Conservation (phyloP, 2,888 invertebrate species). For the Pristionchus mayeri region DNA sequence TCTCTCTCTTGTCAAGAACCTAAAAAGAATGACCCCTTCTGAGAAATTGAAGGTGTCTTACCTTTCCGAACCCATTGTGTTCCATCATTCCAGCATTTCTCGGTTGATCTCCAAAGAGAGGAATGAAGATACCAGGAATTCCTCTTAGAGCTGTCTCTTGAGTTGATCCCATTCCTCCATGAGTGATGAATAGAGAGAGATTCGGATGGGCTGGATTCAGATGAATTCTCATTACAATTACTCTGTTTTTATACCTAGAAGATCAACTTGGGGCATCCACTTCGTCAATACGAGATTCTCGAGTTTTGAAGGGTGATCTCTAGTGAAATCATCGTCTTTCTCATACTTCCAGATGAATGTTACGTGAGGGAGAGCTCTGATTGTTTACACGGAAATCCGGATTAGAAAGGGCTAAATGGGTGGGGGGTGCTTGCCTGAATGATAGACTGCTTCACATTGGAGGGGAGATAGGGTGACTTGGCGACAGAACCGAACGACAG, state of each 20-base stretch:
- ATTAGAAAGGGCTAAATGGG: too few species aligned
- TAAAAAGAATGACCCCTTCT: too few species aligned
- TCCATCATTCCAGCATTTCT: constrained; percentile 45
- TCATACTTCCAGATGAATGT: constrained; percentile 47
- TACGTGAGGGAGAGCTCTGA: constrained; percentile 2
- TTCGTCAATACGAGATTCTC: constrained; percentile 6
- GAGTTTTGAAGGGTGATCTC: constrained; percentile 26
- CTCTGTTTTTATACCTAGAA: neutral
- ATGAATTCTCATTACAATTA: neutral
- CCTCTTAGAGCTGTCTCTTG: constrained; percentile 14
- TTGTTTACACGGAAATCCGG: too few species aligned
- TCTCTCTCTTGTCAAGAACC: constrained; percentile 9
- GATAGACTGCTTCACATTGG: neutral
- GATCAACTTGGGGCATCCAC: constrained; percentile 43
- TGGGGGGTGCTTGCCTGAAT: too few species aligned
- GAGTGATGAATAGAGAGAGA: constrained; percentile 2
- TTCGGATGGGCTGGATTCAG: neutral
- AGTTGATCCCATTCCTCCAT: constrained; percentile 44
- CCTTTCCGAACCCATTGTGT: constrained; percentile 36
- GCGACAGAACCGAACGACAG: constrained; percentile 14
- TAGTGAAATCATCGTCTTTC: constrained; percentile 30
- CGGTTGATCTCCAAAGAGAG: constrained; percentile 32
- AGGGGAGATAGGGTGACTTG: neutral
- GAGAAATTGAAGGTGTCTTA: neutral
- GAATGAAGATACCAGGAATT: constrained; percentile 27